Evolutionary conservation across 2,797 vertebrate genomes (phyloP).

Genomic region (Odontamblyopus lacepedii): DNA sequence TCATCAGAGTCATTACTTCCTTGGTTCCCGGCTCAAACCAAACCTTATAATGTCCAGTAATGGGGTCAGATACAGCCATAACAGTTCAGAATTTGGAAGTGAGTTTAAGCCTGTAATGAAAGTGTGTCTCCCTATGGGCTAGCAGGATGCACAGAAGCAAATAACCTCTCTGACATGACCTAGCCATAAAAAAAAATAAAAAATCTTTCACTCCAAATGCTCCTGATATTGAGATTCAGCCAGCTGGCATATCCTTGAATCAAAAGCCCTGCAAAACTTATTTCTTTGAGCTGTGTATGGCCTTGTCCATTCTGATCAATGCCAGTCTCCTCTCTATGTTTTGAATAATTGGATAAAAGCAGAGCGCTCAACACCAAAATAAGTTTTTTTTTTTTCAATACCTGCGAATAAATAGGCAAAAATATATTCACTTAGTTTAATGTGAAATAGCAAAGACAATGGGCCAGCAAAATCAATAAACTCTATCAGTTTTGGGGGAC

Average conservation of each 20-base stretch:
- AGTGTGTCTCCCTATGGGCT: slow-evolving; percentile 47
- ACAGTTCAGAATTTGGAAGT: slow-evolving; percentile 34
- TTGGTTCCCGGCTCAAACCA: slow-evolving; percentile 40
- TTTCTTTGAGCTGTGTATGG: slow-evolving; percentile 24
- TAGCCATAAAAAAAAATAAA: slow-evolving; percentile 12
- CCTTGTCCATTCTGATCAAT: slow-evolving; percentile 20
- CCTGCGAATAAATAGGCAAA: not conserved
- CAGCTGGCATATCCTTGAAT: slow-evolving; percentile 47
- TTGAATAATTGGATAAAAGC: slow-evolving; percentile 7
- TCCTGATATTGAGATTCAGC: slow-evolving; percentile 23
- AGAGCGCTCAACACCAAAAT: not conserved
- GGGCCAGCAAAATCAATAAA: slow-evolving; percentile 4
- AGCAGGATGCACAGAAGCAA: slow-evolving; percentile 23
- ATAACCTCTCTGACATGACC: slow-evolving; percentile 25
- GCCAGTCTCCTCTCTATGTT: slow-evolving; percentile 16
- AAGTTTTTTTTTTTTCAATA: slow-evolving; percentile 1
- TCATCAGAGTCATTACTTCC: slow-evolving; percentile 40
- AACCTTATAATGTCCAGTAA: slow-evolving; percentile 44
- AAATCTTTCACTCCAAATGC: slow-evolving; percentile 36
- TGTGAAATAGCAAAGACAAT: slow-evolving; percentile 7
- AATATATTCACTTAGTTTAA: slow-evolving; percentile 11
- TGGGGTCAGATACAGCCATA: too few species aligned
- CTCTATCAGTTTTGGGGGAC: slow-evolving; percentile 3
- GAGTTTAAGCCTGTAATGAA: slow-evolving; percentile 56
- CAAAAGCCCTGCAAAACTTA: slow-evolving; percentile 22